Evolutionary conservation across 2,797 vertebrate genomes (phyloP).

Genomic region (Pseudomugil tenellus): DNA sequence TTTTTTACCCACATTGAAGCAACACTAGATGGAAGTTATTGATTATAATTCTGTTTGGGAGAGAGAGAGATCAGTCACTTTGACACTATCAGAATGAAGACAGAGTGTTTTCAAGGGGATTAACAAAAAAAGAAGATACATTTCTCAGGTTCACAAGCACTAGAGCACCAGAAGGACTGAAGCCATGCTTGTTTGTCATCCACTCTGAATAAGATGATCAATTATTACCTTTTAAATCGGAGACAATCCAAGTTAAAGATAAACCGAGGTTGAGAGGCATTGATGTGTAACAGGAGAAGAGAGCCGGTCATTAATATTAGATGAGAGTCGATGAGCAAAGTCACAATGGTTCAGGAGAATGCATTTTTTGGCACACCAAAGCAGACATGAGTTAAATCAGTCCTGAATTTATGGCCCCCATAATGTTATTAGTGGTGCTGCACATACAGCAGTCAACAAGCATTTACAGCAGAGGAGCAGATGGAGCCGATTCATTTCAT

Average conservation of each 20-base stretch:
- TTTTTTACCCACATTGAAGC: conserved; percentile 30
- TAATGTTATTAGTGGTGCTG: conserved; percentile 17
- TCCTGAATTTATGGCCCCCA: conserved; percentile 18
- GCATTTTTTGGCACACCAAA: conserved; percentile 19
- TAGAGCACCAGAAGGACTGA: conserved; percentile 14
- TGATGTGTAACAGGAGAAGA: conserved; percentile 30
- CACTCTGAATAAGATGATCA: conserved; percentile 43
- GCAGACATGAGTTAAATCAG: conserved; percentile 37
- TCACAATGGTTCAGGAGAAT: conserved; percentile 2
- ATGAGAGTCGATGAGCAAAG: conserved; percentile 31
- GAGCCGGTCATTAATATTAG: conserved; percentile 52
- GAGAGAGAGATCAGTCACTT: conserved; percentile 22
- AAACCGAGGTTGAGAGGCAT: conserved; percentile 32
- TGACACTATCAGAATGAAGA: conserved; percentile 25
- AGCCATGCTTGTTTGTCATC: conserved; percentile 24
- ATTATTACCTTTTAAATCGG: conserved; percentile 41
- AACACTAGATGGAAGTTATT: conserved; percentile 49
- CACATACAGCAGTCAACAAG: conserved; percentile 2
- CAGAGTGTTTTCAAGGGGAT: conserved; percentile 20
- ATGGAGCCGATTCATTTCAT: conserved; percentile 7
- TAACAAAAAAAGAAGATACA: not conserved
- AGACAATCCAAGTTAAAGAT: conserved; percentile 30
- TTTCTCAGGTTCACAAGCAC: not conserved
- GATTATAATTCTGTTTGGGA: conserved; percentile 34
- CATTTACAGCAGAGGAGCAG: not conserved